These are phyloP conservation scores for Macrophya annulata DNA, from an alignment of 2,888 invertebrate genomes.

Conservation along the genomic window DNA sequence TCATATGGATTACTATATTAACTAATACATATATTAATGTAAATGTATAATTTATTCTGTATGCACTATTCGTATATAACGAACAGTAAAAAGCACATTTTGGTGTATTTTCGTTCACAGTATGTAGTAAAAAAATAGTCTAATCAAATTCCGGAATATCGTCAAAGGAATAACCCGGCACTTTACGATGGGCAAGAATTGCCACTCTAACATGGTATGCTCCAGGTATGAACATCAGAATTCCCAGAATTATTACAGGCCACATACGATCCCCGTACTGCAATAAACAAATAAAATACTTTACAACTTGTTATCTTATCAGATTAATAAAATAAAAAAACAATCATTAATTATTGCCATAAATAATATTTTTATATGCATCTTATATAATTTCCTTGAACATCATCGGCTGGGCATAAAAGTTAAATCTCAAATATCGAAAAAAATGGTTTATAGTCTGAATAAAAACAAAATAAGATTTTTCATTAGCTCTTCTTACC, in stretches of 20 bases:
- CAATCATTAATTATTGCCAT: not conserved
- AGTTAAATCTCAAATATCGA: not conserved
- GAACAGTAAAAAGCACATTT: conserved; percentile 55
- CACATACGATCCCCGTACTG: conserved; percentile 93
- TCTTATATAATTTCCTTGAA: too few species aligned
- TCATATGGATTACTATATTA: not conserved
- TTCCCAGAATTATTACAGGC: conserved; percentile 93
- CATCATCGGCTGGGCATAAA: too few species aligned
- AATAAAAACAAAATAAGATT: not conserved
- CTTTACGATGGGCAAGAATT: conserved; percentile 91
- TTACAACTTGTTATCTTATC: not conserved
- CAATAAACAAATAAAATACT: conserved; percentile 66
- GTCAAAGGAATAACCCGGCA: conserved; percentile 92
- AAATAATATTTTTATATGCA: too few species aligned
- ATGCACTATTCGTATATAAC: conserved; percentile 30
- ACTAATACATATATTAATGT: conserved; percentile 21
- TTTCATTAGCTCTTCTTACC: conserved; percentile 74
- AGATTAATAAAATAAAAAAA: conserved; percentile 1
- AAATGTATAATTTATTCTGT: conserved; percentile 36
- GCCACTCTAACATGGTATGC: conserved; percentile 95
- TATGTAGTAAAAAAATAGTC: conserved; percentile 57
- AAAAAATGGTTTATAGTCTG: not conserved
- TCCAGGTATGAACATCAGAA: conserved; percentile 95
- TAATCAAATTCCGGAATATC: conserved; percentile 95
- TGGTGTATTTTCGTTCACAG: conserved; percentile 44